These are phyloP conservation scores for Muntiacus reevesi DNA, from an alignment of 2,113 vertebrate genomes.

Conservation along the genomic window DNA sequence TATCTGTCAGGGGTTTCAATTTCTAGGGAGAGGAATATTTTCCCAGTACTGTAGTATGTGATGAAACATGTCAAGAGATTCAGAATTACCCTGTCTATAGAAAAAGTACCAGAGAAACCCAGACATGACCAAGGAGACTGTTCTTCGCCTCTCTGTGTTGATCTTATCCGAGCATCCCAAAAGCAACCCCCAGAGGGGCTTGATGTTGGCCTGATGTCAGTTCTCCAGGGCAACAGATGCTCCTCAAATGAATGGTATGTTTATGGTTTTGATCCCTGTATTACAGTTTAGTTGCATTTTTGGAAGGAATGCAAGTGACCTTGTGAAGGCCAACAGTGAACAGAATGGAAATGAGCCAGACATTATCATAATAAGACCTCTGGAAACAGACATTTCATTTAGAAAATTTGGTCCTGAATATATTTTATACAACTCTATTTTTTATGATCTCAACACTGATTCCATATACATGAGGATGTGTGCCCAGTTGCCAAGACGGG, in stretches of 20 bases:
- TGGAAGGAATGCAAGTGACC: not conserved
- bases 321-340: not conserved
- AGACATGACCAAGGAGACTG: not conserved
- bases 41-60: not conserved
- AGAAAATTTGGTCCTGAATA: not conserved
- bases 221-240: not conserved
- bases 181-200: rapidly evolving
- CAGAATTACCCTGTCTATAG: not conserved
- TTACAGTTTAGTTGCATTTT: not conserved
- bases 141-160: no score
- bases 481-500: not conserved
- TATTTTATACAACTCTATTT: not conserved
- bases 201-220: not conserved
- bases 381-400: not conserved
- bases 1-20: conserved; percentile 15
- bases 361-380: not conserved
- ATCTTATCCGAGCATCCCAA: not conserved
- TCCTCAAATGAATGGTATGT: not conserved
- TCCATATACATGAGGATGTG: not conserved
- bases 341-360: not conserved
- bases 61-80: not conserved
- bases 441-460: not conserved
- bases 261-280: not conserved
- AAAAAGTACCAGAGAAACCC: not conserved
- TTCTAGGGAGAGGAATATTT: not conserved